phyloP scores from a whole-genome alignment of 35 echinoderm and acorn worm genomes.

The Heliocidaris tuberculata region DNA sequence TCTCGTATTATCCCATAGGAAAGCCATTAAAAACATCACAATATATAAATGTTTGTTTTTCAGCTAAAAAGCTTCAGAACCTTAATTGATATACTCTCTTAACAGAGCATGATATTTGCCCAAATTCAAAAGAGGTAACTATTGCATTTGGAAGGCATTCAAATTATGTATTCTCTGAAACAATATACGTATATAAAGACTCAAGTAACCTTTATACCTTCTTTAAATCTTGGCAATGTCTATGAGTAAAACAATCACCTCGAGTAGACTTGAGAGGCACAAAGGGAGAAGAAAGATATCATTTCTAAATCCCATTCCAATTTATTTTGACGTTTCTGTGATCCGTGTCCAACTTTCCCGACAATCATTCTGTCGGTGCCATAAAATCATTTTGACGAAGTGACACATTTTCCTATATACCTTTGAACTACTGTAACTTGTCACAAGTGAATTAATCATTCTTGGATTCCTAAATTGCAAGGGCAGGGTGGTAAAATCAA shows the following conservation, averaged over 20 bases:
- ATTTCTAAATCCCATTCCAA: neutral
- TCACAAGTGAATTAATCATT: too few species aligned
- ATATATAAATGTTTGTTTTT: neutral
- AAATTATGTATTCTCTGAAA: neutral
- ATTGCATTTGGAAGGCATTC: neutral
- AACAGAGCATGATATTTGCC: neutral
- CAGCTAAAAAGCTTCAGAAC: neutral
- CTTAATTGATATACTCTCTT: neutral
- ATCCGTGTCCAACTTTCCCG: neutral
- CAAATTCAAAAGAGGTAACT: neutral
- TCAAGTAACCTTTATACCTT: neutral
- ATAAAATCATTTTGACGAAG: neutral
- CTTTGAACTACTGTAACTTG: neutral
- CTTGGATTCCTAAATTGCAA: too few species aligned
- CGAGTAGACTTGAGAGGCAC: neutral
- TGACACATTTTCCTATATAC: neutral
- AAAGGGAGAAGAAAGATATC: neutral
- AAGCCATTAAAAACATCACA: neutral
- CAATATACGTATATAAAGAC: neutral
- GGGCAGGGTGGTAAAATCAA: too few species aligned
- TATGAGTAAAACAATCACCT: neutral
- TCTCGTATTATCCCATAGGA: too few species aligned
- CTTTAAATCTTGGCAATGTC: neutral
- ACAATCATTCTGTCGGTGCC: neutral
- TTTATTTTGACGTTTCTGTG: neutral